A percentile compares a stretch with the other conserved stretches of the same genome.
These are phyloP conservation scores for Mionectes macconnelli DNA, from an alignment of 2,113 vertebrate species.

Conservation along the genomic window DNA sequence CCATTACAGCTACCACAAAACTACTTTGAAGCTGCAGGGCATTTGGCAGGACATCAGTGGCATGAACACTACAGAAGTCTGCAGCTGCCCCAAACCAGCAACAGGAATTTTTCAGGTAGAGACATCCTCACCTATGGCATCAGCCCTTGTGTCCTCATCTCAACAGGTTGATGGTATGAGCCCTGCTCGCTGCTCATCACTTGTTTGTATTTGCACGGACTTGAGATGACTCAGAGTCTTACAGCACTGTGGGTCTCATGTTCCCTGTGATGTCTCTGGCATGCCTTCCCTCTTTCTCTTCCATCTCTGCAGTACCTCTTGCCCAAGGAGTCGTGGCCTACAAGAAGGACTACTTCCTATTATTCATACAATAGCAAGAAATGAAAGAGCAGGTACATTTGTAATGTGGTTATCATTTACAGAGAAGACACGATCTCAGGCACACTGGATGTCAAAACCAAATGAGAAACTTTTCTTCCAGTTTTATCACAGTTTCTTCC, in stretches of 20 bases:
- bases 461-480: slow-evolving; percentile 33
- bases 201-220: not conserved
- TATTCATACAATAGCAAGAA: not conserved
- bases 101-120: not conserved
- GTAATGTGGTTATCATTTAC: not conserved
- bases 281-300: not conserved
- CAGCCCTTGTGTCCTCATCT: not conserved
- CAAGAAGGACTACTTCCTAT: not conserved
- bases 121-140: not conserved
- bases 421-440: not conserved
- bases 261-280: not conserved
- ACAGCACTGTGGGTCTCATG: not conserved
- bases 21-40: not conserved
- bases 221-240: not conserved
- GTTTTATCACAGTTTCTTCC: slow-evolving; percentile 27
- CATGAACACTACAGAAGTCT: not conserved
- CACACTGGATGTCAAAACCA: not conserved
- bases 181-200: not conserved
- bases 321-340: not conserved
- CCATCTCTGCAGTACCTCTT: not conserved
- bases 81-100: not conserved
- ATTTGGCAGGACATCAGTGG: not conserved
- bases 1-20: not conserved
- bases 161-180: not conserved
- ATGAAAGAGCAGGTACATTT: not conserved